Conservation (phyloP, 2,888 invertebrate species). For the Aphidoletes aphidimyza region DNA sequence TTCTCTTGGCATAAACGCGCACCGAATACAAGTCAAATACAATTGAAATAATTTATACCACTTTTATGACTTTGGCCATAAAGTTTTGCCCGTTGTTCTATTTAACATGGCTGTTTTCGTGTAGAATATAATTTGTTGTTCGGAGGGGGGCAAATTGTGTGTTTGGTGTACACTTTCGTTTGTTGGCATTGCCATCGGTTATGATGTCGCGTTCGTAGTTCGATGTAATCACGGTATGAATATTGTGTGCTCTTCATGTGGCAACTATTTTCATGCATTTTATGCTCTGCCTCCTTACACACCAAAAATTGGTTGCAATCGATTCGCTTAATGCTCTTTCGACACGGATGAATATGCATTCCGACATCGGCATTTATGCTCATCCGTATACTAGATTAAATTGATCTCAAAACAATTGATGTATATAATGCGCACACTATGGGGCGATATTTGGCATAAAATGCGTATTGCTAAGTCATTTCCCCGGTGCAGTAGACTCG, state of each 20-base stretch:
- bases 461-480: no score
- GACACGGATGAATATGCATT: not conserved
- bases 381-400: slow-evolving; percentile 8
- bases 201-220: slow-evolving; percentile 18
- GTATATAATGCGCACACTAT: slow-evolving; percentile 2
- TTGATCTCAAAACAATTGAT: slow-evolving; percentile 41
- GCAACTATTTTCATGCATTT: not conserved
- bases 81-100: slow-evolving; percentile 36
- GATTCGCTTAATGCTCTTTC: not conserved
- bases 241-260: not conserved
- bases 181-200: slow-evolving; percentile 34
- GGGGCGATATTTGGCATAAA: no score
- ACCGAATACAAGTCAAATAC: slow-evolving; percentile 40
- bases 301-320: not conserved
- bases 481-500: no score
- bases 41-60: slow-evolving; percentile 49
- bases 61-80: slow-evolving; percentile 46
- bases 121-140: slow-evolving; percentile 32
- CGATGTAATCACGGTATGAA: slow-evolving; percentile 41
- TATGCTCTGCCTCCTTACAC: not conserved
- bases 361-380: slow-evolving; percentile 30
- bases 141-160: not conserved
- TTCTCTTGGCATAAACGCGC: not conserved
- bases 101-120: slow-evolving; percentile 43
- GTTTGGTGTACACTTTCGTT: slow-evolving; percentile 21